Conservation (phyloP, 2,888 invertebrate genomes). For the Tenthredo livida region DNA sequence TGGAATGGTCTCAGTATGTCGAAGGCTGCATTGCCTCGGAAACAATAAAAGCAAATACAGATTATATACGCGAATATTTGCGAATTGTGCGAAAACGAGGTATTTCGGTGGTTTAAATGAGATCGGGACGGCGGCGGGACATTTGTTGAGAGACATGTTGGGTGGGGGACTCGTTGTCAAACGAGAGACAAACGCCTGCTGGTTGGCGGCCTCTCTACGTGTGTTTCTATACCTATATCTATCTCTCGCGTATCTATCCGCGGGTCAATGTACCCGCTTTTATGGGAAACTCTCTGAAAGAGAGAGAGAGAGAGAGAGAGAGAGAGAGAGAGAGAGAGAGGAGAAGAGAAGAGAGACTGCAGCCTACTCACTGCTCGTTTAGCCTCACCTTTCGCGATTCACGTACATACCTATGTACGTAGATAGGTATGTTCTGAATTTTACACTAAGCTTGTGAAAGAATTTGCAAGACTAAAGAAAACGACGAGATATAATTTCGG, state of each 20-base stretch:
- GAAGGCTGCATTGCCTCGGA: not conserved
- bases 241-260: slow-evolving; percentile 49
- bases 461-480: not conserved
- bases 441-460: not conserved
- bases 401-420: not conserved
- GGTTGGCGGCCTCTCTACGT: slow-evolving; percentile 35
- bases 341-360: slow-evolving; percentile 42
- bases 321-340: slow-evolving; percentile 44
- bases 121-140: not conserved
- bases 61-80: not conserved
- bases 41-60: too few species aligned
- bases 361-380: slow-evolving; percentile 41
- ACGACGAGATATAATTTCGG: not conserved
- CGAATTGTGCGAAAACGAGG: not conserved
- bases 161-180: slow-evolving; percentile 33
- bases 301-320: slow-evolving; percentile 52
- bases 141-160: not conserved
- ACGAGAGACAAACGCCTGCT: slow-evolving; percentile 49
- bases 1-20: not conserved
- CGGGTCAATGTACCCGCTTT: slow-evolving; percentile 50
- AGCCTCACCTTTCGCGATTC: slow-evolving; percentile 46
- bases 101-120: not conserved
- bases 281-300: slow-evolving; percentile 53
- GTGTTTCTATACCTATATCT: slow-evolving; percentile 34
- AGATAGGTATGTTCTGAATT: not conserved